phyloP scores from a whole-genome alignment of 2,797 vertebrate genomes.

The Hoplostethus atlanticus region DNA sequence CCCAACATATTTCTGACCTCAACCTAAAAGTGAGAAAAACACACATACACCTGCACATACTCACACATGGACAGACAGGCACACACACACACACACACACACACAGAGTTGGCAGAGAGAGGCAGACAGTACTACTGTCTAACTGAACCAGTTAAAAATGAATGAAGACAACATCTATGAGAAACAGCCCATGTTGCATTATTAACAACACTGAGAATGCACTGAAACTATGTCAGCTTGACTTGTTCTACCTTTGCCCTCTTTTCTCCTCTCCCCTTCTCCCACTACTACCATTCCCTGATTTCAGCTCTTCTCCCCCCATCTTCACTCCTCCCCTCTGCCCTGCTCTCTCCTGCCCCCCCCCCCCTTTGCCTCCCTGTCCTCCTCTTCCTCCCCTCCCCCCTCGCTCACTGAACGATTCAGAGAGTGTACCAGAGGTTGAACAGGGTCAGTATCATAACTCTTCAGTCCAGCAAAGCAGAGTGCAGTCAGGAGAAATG shows the following conservation, averaged over 20 bases:
- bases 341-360: neutral
- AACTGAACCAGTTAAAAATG: conserved; percentile 75
- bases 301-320: neutral
- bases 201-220: conserved; percentile 69
- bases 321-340: neutral
- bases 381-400: neutral
- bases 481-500: conserved; percentile 4
- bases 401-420: conserved; percentile 10
- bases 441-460: conserved; percentile 33
- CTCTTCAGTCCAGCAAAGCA: conserved; percentile 26
- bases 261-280: conserved; percentile 1
- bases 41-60: neutral
- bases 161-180: conserved; percentile 72
- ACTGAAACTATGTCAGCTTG: conserved; percentile 57
- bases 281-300: neutral
- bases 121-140: conserved; percentile 42
- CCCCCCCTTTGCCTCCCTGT: neutral
- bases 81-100: conserved; percentile 5
- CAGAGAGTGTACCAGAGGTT: conserved; percentile 50
- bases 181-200: conserved; percentile 61
- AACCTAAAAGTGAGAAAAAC: conserved; percentile 42
- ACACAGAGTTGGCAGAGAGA: neutral
- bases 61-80: conserved; percentile 8
- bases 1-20: conserved; percentile 38
- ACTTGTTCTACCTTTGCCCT: conserved; percentile 46